phyloP scores from a whole-genome alignment of 2,113 vertebrate species.

The Cyanoderma ruficeps region DNA sequence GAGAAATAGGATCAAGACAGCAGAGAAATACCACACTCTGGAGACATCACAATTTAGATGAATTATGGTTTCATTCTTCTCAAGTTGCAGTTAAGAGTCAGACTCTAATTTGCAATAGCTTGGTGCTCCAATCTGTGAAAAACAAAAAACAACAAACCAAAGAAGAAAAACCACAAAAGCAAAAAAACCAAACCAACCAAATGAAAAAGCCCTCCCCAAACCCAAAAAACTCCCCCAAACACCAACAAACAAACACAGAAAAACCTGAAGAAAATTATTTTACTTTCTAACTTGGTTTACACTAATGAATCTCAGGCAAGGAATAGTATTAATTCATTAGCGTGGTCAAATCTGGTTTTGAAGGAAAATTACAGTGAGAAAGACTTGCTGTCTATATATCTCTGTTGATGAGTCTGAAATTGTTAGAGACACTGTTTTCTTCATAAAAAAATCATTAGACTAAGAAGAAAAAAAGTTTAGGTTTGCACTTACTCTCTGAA shows the following conservation, averaged over 20 bases:
- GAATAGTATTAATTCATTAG: neutral
- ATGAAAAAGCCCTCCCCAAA: neutral
- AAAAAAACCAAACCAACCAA: neutral
- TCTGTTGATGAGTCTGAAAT: neutral
- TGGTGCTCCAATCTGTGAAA: neutral
- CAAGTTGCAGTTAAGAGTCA: neutral
- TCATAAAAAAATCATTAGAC: neutral
- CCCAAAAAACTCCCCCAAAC: no score
- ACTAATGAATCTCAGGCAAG: neutral
- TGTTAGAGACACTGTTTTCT: neutral
- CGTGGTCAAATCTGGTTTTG: neutral
- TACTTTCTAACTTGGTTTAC: neutral
- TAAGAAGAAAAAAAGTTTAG: neutral
- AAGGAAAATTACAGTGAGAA: neutral
- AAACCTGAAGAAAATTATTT: neutral
- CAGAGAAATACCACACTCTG: neutral
- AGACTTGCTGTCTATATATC: neutral
- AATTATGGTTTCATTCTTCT: neutral
- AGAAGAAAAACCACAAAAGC: neutral
- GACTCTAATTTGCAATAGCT: neutral
- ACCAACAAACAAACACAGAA: neutral
- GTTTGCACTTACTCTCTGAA: neutral
- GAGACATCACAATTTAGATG: neutral
- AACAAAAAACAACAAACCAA: neutral
- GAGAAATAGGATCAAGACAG: neutral